Evolutionary conservation across 1,140 invertebrate species (phyloP), one percentile per base, ranked within the genome.

Genomic region (Elymnias hypermnestra): DNA sequence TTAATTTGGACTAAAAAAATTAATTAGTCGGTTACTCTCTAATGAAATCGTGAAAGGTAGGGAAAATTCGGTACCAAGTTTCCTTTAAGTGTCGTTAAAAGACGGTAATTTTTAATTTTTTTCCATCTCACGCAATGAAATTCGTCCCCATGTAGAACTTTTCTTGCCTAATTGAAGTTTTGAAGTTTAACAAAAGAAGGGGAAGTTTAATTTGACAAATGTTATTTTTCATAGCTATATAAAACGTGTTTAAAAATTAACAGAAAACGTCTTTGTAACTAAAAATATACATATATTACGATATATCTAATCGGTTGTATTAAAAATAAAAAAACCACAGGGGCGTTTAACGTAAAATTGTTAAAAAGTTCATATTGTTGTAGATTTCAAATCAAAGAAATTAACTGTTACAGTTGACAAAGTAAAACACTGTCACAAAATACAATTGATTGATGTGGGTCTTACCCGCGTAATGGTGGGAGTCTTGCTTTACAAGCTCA

Each of bases 1-100:
- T 63, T 62, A 67, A 71, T 70, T 70, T 66, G 40, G 55, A 61
- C 57, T 58, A 64, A 75, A 75, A 29, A 78, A 78, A 78, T 73
- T 78, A 78, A 78, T 78, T 78, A 75, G 63, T 52, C 57, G 51
- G 59, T 64, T 58, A 63, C 58, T 55, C 55, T 52, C 48, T 65
- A 72, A 65, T 72, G 61, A 69, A 66, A 61, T 47, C 46, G 52
- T 45, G 44, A 57, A 52, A 46, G 42, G 57, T 45, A 53, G 62
- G 60, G 59, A 56, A 59, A 67, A 61, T 46, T 67, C 55, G 38
- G 49, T 56, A 69, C 52, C 58, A 57, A 70, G 55, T 65, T 57
- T 63, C 51, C 42, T 62, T 63, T 57, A 64, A 68, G 61, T 65
- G 62, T 68, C 64, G 62, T 72, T 65, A 75, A 71, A 63, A 65